Evolutionary conservation across 2,888 invertebrate genomes (phyloP), one percentile per base, ranked within the genome.

Genomic region (Gymnosoma rotundatum): DNA sequence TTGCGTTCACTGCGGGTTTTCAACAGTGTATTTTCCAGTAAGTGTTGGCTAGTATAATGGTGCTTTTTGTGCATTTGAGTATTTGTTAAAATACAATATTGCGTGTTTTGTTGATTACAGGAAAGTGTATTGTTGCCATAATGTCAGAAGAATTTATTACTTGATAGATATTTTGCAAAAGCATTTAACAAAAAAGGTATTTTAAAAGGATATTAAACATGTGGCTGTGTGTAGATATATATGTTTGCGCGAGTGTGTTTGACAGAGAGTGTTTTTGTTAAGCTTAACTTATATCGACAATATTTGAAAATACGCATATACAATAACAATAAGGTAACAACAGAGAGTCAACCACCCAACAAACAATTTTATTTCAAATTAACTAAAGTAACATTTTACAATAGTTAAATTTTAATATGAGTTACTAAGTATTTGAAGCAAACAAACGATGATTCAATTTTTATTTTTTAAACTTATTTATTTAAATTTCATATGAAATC

Each of bases 121-220:
- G 48, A 56, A 58, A 48, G 21, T 76, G 18, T 18, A 45, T 64
- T 66, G 60, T 54, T 32, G 25, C 21, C 58, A 25, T 69, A 74
- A 74, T 78, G 78, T 56, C 60, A 45, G 42, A 60, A 60, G 63
- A 74, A 78, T 83, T 78, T 78, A 74, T 83, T 78, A 74, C 69
- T 50, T 78, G 67, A 63, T 73, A 83, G 78, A 83, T 74, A 78
- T 83, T 78, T 67, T 74, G 25, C 36, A 69, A 64, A 36, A 74
- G 38, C 36, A 61, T 80, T 81, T 69, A 69, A 75, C 63, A 69
- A 75, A 50, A 32, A 81, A 32, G 61, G 54, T 45, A 74, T 74
- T 60, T 80, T 38, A 67, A 76, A 58, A 50, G 58, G 25, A 67
- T 74, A 74, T 54, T 45, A 50, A 10, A n/a, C 4, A 42, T 52